phyloP scores from a whole-genome alignment of 2,888 invertebrate species.

The Tetheella fluctuosa region DNA sequence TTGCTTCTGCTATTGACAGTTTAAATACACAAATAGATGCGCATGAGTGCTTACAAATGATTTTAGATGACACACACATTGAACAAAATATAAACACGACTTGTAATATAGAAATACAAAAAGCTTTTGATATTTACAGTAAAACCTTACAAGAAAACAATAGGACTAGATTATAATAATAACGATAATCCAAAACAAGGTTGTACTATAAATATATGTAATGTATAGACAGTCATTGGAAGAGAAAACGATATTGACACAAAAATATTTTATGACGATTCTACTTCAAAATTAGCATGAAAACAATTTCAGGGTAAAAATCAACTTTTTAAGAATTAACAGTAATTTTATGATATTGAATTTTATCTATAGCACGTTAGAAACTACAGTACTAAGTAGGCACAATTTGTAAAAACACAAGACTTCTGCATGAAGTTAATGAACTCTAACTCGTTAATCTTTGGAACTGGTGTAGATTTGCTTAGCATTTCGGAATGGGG shows the following conservation, averaged over 20 bases:
- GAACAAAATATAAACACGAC: background rate
- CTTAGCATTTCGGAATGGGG: constrained; percentile 6
- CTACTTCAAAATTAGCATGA: background rate
- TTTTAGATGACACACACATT: constrained; percentile 3
- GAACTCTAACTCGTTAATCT: background rate
- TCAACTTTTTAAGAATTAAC: background rate
- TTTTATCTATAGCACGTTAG: background rate
- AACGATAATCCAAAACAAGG: background rate
- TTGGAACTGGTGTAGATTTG: background rate
- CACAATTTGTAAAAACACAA: constrained; percentile 4
- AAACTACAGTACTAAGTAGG: background rate
- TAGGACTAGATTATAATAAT: background rate
- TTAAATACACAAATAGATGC: background rate
- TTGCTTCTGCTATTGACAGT: constrained; percentile 43
- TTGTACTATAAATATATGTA: background rate
- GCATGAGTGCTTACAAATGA: background rate
- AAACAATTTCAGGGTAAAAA: background rate
- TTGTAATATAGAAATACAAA: background rate
- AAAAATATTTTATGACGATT: background rate
- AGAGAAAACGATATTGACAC: background rate
- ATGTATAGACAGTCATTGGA: background rate
- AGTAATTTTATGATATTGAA: background rate
- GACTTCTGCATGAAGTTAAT: constrained; percentile 4
- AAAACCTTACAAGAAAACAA: background rate
- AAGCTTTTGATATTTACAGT: background rate